These are phyloP conservation scores for Trichacis sp. DNA, from an alignment of 2,888 invertebrate genomes.

Conservation along the genomic window DNA sequence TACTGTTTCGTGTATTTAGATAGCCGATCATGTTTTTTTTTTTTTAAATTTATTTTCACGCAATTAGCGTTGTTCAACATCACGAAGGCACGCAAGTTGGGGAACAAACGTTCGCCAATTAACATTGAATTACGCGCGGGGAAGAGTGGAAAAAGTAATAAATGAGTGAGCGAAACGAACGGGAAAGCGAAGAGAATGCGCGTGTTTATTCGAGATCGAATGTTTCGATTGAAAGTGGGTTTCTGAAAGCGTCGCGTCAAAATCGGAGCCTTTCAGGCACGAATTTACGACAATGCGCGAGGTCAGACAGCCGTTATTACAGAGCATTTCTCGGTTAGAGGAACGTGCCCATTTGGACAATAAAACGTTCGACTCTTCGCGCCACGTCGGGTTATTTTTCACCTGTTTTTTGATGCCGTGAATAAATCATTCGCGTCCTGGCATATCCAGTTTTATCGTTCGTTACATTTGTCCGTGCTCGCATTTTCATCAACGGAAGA, in stretches of 20 bases:
- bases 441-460: constrained; percentile 12
- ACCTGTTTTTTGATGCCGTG: constrained; percentile 14
- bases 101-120: not conserved
- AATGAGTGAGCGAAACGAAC: too few species aligned
- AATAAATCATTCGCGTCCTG: constrained; percentile 22
- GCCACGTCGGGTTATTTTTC: constrained; percentile 15
- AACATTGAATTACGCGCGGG: not conserved
- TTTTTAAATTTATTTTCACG: too few species aligned
- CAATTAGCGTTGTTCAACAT: not conserved
- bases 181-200: too few species aligned
- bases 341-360: constrained; percentile 12
- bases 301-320: constrained; percentile 29
- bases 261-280: constrained; percentile 2
- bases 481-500: not conserved
- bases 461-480: not conserved
- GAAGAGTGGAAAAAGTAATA: too few species aligned
- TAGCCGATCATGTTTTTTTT: not conserved
- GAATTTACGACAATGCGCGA: constrained; percentile 27
- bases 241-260: not conserved
- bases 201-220: not conserved
- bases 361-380: constrained; percentile 16
- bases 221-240: not conserved
- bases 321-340: constrained; percentile 5
- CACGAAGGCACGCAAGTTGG: not conserved
- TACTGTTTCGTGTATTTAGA: not conserved